Percentiles rank a stretch among this genome's conserved stretches.
phyloP scores from a whole-genome alignment of 1,140 invertebrate species.

The Atta colombica region DNA sequence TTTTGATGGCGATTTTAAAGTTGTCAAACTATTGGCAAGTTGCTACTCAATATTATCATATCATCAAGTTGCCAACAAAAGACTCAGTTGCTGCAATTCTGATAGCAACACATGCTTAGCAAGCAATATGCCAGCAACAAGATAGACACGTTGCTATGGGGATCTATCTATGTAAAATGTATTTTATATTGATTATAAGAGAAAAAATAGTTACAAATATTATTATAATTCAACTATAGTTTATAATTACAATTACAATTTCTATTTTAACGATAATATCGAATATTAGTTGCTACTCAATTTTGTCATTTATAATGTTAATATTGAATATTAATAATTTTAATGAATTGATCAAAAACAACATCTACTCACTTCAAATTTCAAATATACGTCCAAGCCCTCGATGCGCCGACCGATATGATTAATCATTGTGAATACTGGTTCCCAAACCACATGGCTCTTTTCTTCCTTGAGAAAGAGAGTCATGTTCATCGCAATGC shows the following conservation, averaged over 20 bases:
- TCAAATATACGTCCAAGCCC: conserved; percentile 88
- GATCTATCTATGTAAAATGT: not conserved
- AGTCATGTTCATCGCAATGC: conserved; percentile 91
- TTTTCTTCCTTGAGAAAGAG: conserved; percentile 90
- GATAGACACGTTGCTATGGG: no score
- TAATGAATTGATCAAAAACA: not conserved
- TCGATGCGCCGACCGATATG: conserved; percentile 91
- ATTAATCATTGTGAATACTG: conserved; percentile 92
- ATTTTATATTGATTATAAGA: not conserved
- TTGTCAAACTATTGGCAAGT: no score
- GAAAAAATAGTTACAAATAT: no score
- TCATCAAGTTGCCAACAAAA: no score
- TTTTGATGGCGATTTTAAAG: no score
- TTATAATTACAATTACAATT: not conserved
- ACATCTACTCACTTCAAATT: conserved; percentile 88
- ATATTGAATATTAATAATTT: not conserved
- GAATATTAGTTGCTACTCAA: not conserved
- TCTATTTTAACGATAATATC: not conserved
- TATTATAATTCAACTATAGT: no score
- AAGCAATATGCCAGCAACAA: no score
- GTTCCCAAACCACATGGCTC: conserved; percentile 92
- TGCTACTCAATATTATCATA: no score
- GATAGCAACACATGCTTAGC: no score
- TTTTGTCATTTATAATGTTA: conserved; percentile 2
- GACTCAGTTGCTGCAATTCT: no score